phyloP scores from a whole-genome alignment of 1,140 invertebrate species.

The honey bee (Apis mellifera) region Amel_HAv3.1 CM009945.2:2969001-2969500 shows the following conservation, averaged over 20 bases:
- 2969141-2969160: background rate
- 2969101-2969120: slow-evolving; percentile 2
- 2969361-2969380: background rate
- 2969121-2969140: background rate
- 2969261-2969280: slow-evolving; percentile 35
- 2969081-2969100: no score
- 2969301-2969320: background rate
- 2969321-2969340: background rate
- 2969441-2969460: no score
- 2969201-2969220: slow-evolving; percentile 27
- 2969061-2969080: no score
- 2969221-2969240: slow-evolving; percentile 67
- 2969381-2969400: background rate
- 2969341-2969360: background rate
- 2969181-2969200: slow-evolving; percentile 37
- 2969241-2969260: slow-evolving; percentile 38
- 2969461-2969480: no score
- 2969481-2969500: no score
- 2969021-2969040: no score
- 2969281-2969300: background rate
- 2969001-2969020: no score
- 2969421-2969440: background rate
- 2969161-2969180: slow-evolving; percentile 13
- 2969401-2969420: background rate
- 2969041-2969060: no score